phyloP scores from a whole-genome alignment of 2,797 vertebrate species.

The Schizothorax lantsangensis region DNA sequence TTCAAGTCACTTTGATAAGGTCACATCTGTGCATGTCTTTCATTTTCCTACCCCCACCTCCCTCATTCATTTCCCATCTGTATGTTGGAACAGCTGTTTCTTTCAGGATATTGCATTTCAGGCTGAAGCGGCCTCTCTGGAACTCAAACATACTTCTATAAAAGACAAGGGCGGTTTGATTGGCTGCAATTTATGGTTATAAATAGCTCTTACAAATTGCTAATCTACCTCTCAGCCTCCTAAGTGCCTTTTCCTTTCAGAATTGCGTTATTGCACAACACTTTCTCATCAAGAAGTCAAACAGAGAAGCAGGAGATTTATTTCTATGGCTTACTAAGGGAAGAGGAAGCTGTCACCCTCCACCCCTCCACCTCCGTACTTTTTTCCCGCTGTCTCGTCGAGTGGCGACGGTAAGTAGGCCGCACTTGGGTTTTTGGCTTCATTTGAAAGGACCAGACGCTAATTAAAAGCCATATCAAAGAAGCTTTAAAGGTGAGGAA shows the following conservation, averaged over 20 bases:
- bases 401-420: constrained; percentile 57
- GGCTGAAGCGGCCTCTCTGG: constrained; percentile 56
- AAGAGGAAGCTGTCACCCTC: constrained; percentile 61
- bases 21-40: constrained; percentile 81
- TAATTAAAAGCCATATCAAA: constrained; percentile 58
- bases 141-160: constrained; percentile 64
- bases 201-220: constrained; percentile 72
- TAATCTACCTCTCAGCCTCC: constrained; percentile 70
- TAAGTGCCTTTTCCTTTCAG: constrained; percentile 72
- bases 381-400: constrained; percentile 16
- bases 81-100: constrained; percentile 64
- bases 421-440: constrained; percentile 57
- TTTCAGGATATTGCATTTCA: constrained; percentile 65
- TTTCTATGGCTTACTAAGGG: constrained; percentile 63
- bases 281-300: constrained; percentile 73
- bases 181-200: constrained; percentile 69
- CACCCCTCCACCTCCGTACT: constrained; percentile 37
- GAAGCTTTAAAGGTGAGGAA: constrained; percentile 44
- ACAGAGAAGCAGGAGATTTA: constrained; percentile 70
- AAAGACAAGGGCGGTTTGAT: constrained; percentile 65
- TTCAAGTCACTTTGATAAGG: constrained; percentile 85
- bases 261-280: constrained; percentile 70
- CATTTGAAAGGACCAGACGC: constrained; percentile 59
- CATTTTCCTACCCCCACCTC: constrained; percentile 38
- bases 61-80: constrained; percentile 40